Base-by-base conservation (phyloP, 2,797 vertebrate genomes). In the Jordanella pulchra region DNA sequence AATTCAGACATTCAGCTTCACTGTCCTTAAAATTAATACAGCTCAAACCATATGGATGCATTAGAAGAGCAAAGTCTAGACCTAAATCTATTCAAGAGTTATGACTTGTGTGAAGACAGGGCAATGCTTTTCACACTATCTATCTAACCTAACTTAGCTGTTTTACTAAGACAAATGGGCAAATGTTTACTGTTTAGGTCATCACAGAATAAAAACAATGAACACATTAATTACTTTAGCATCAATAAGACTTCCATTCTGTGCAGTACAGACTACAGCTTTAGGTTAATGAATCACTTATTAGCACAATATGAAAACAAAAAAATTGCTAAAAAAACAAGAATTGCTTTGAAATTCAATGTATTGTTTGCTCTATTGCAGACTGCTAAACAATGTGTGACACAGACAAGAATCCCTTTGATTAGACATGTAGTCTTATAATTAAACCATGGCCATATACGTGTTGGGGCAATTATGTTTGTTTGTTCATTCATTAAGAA, bases 401-500 rank as follows among this genome's bases (percentile, higher is more conserved):
- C 30, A 32, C 17, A 23, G n/a, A 63, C 60, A 42, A 63, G 11
- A 63, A n/a, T 39, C 35, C 42, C 11, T 14, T n/a, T 63, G 6
- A 35, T 18, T 18, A 58, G 28, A 15, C 6, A 21, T 48, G 17
- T 48, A 18, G 5, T 48, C 17, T 15, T 48, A 48, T 18, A 48
- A 17, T 18, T 18, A 48, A 44, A 77, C 80, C 81, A 79, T 60
- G 78, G 15, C 84, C 77, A 5, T 4, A 35, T 35, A 35, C 7
- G 35, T 39, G 5, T 5, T 39, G 35, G 35, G 35, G 35, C 35
- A 5, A 7, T 39, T 7, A 39, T 39, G 35, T 39, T 39, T 90
- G 86, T 91, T 93, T 92, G 83, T 91, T 91, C 86, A 87, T 83
- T 65, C 67, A 77, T 89, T 88, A 89, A 84, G 82, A 83, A 78